phyloP scores from a whole-genome alignment of 2,888 invertebrate species.

The Thysanoteuthis rhombus region DNA sequence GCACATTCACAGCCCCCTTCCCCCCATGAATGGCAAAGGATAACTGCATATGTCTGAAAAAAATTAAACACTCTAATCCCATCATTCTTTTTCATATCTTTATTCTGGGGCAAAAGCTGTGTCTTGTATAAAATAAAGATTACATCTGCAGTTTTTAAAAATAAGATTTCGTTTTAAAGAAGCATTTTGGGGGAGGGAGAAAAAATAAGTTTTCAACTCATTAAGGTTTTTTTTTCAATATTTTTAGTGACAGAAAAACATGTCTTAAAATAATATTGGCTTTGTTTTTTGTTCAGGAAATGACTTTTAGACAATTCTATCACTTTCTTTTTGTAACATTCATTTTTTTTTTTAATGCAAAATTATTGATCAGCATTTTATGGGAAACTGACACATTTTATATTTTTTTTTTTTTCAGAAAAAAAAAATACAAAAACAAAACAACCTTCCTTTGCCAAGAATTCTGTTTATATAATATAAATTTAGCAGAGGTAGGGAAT shows the following conservation, averaged over 20 bases:
- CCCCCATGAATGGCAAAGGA: too few relatives aligned
- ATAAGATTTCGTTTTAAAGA: not conserved
- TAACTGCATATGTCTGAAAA: not conserved
- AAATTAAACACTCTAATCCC: not conserved
- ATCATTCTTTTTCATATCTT: not conserved
- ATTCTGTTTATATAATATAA: not conserved
- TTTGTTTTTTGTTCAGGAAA: not conserved
- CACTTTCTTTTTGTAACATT: not conserved
- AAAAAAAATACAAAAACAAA: not conserved
- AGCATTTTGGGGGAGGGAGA: too few relatives aligned
- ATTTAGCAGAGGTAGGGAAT: not conserved
- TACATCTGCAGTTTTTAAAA: constrained; percentile 12
- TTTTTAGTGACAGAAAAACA: not conserved
- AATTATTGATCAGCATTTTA: not conserved
- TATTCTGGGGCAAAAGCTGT: not conserved
- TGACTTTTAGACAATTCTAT: not conserved
- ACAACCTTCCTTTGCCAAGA: not conserved
- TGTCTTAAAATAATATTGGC: not conserved
- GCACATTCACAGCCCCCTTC: too few relatives aligned
- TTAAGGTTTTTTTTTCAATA: not conserved
- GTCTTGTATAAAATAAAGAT: constrained; percentile 12
- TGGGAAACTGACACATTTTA: not conserved
- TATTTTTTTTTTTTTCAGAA: not conserved
- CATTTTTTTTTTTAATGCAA: not conserved
- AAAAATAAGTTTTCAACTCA: not conserved